phyloP scores from a whole-genome alignment of 2,888 invertebrate genomes.

The Pyrrhia umbra region DNA sequence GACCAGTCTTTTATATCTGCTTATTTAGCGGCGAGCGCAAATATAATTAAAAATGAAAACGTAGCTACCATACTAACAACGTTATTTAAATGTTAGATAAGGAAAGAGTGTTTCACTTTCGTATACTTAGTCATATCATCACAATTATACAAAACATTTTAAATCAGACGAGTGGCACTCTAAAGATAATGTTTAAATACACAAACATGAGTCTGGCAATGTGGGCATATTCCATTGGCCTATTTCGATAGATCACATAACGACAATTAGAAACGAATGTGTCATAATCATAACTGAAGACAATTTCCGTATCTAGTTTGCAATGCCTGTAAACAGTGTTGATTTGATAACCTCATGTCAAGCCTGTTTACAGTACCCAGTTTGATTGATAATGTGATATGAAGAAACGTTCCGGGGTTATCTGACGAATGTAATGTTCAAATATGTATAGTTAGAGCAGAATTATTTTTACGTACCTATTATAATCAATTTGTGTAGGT shows the following conservation, averaged over 20 bases:
- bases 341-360: constrained; percentile 75
- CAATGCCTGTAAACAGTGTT: constrained; percentile 68
- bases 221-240: constrained; percentile 75
- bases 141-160: constrained; percentile 56
- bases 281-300: constrained; percentile 62
- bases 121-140: constrained; percentile 45
- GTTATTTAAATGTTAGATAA: constrained; percentile 47
- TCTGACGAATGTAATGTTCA: constrained; percentile 65
- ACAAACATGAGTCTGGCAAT: constrained; percentile 59
- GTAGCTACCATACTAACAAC: constrained; percentile 18
- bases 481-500: constrained; percentile 53
- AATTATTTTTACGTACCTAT: constrained; percentile 63
- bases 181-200: constrained; percentile 53
- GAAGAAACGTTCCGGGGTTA: constrained; percentile 76
- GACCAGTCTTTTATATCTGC: constrained; percentile 29
- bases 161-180: constrained; percentile 54
- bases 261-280: constrained; percentile 62
- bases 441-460: constrained; percentile 53
- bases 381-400: constrained; percentile 83
- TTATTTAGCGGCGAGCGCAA: constrained; percentile 21
- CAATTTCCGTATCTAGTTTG: constrained; percentile 74
- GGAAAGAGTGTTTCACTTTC: constrained; percentile 42
- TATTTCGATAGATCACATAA: constrained; percentile 68
- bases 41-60: constrained; percentile 29
- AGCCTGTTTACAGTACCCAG: constrained; percentile 80